Percentiles rank a stretch among this genome's conserved stretches.
Evolutionary conservation across 2,113 vertebrate genomes (phyloP).

Genomic region (Paedocypris sp.): DNA sequence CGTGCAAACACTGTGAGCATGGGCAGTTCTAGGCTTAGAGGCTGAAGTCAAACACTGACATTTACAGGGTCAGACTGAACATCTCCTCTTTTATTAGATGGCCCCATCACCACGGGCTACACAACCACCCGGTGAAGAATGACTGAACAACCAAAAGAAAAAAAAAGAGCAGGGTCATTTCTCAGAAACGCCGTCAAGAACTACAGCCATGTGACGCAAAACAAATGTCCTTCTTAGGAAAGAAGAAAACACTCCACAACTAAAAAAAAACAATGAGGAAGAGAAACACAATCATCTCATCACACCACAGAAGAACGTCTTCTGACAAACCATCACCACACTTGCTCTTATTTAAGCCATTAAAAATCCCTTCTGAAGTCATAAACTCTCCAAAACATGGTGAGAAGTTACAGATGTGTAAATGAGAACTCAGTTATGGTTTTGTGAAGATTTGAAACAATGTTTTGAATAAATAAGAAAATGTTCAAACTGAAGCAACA

Average conservation of each 20-base stretch:
- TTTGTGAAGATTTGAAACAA: no score
- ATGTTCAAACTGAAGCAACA: no score
- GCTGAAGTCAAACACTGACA: conserved; percentile 58
- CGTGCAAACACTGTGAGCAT: conserved; percentile 24
- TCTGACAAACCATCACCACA: no score
- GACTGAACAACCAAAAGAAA: conserved; percentile 41
- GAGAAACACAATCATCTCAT: neutral
- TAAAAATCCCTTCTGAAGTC: no score
- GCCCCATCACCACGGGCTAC: conserved; percentile 61
- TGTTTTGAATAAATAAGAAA: no score
- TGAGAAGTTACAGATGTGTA: no score
- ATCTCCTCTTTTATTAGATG: conserved; percentile 37
- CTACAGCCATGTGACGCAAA: conserved; percentile 49
- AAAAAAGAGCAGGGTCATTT: conserved; percentile 42
- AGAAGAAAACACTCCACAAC: neutral
- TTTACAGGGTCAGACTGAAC: conserved; percentile 53
- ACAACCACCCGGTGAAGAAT: conserved; percentile 51
- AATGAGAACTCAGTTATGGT: no score
- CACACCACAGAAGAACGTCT: neutral
- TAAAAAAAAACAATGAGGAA: neutral
- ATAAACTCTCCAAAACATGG: no score
- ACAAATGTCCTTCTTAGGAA: conserved; percentile 22
- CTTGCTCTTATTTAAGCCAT: no score
- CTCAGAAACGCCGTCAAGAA: conserved; percentile 46
- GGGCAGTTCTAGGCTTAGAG: conserved; percentile 7